A percentile compares a stretch with the other conserved stretches of the same genome.
These are phyloP conservation scores for Tribolium castaneum DNA, from an alignment of 1,140 invertebrate genomes.

Conservation along the genomic window DNA sequence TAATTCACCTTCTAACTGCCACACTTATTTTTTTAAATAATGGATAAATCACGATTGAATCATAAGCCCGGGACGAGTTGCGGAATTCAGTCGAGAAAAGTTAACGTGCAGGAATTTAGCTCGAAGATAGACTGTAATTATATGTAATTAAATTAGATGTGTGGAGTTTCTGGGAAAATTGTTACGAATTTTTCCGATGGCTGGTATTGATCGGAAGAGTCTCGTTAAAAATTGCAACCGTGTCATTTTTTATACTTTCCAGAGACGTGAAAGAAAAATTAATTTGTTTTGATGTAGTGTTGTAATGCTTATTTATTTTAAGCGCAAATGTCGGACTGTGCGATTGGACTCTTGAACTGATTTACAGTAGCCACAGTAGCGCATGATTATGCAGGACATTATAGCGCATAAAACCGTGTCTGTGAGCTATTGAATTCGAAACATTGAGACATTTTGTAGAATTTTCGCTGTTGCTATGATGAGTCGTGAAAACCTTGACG, in stretches of 20 bases:
- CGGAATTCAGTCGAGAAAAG: slow-evolving; percentile 17
- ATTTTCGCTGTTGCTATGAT: background rate
- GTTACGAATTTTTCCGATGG: background rate
- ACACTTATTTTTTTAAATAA: background rate
- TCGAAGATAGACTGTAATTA: slow-evolving; percentile 15
- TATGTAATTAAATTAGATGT: slow-evolving; percentile 24
- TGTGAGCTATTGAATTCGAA: no score
- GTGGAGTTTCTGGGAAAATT: slow-evolving; percentile 14
- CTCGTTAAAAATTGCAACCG: background rate
- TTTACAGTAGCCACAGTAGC: background rate
- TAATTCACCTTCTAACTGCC: slow-evolving; percentile 7
- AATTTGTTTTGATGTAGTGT: background rate
- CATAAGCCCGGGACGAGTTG: background rate
- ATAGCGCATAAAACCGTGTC: background rate
- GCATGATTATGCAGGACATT: background rate
- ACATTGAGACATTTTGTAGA: no score
- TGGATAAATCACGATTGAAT: slow-evolving; percentile 7
- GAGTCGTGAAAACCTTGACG: background rate
- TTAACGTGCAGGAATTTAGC: slow-evolving; percentile 31
- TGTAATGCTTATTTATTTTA: no score
- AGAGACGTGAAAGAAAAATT: background rate
- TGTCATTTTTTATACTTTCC: background rate
- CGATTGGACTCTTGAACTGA: background rate
- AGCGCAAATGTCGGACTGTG: background rate
- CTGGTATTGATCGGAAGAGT: background rate